A percentile compares a stretch with the other conserved stretches of the same genome.
Conservation (phyloP, 2,888 invertebrate genomes). For the Deilephila elpenor region DNA sequence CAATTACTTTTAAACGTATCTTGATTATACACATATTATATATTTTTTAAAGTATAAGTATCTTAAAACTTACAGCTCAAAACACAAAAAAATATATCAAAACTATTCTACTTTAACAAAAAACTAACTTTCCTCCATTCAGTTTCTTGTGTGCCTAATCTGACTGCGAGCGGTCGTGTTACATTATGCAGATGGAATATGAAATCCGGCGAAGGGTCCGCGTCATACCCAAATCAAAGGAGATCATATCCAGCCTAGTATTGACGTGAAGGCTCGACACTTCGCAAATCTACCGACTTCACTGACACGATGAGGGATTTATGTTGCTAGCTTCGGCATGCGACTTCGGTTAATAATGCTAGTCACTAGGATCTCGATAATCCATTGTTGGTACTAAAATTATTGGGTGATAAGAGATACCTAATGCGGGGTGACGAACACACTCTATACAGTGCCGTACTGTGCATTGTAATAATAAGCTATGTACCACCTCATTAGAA, state of each 20-base stretch:
- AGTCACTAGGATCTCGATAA: too few relatives aligned
- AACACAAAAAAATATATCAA: too few relatives aligned
- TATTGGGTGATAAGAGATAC: too few relatives aligned
- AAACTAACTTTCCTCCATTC: not conserved
- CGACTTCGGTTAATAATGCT: not conserved
- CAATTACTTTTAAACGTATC: not conserved
- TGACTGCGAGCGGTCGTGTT: conserved; percentile 14
- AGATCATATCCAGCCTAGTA: conserved; percentile 22
- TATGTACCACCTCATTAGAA: too few relatives aligned
- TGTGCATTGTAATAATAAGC: too few relatives aligned
- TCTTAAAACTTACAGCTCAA: too few relatives aligned
- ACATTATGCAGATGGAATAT: conserved; percentile 36
- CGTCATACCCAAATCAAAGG: conserved; percentile 37
- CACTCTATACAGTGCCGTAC: too few relatives aligned
- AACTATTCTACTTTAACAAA: not conserved
- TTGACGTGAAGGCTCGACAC: conserved; percentile 11
- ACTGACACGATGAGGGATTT: conserved; percentile 16
- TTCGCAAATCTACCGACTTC: not conserved
- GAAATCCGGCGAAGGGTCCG: conserved; percentile 34
- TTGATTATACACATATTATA: not conserved
- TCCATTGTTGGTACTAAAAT: too few relatives aligned
- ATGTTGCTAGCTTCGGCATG: not conserved
- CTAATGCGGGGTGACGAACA: too few relatives aligned
- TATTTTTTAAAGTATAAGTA: too few relatives aligned
- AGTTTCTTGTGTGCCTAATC: not conserved